Base-by-base conservation (phyloP, 2,888 invertebrate species). In the Coleophora deauratella region DNA sequence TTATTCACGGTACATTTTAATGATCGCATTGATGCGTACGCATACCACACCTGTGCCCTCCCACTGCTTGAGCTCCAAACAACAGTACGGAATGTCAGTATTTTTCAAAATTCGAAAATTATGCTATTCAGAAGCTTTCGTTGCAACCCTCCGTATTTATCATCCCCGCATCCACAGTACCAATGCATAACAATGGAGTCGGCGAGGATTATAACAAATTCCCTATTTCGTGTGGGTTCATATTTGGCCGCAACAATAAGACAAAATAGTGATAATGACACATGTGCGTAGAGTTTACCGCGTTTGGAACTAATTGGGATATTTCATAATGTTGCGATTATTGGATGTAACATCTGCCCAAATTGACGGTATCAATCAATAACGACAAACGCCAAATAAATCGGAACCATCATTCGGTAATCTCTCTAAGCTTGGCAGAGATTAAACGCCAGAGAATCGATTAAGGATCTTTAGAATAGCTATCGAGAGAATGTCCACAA, bases 281-380 rank as follows among this genome's bases (percentile, higher is more conserved):
- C 80, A 82, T 84, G 81, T 79, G 81, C 63, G 66, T 70, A 67
- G 63, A 70, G 75, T 75, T 73, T 74, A 74, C 71, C 72, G 73
- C 77, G 67, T 79, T 84, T 72, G 80, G 76, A 79, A 85, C 84
- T 85, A 85, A 85, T 85, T 82, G 84, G 65, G 68, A 79, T 75
- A 75, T 82, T 79, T 69, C 70, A 73, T 76, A 75, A 77, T 66
- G 66, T 59, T 52, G 62, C 62, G 59, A 70, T 75, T 75, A 72
- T 74, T 72, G 62, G 62, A 71, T 51, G 66, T 53, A 72, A 78
- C 84, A 85, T 85, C 85, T 85, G 84, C 67, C 67, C 55, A 43
- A 55, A 56, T 53, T 50, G 43, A 27, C 33, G 30, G 31, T 21
- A 39, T 35, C 27, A 38, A 42, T 21, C 21, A 21, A 3, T 21